These are phyloP conservation scores for Mionectes macconnelli DNA, from an alignment of 2,113 vertebrate species.

Conservation along the genomic window DNA sequence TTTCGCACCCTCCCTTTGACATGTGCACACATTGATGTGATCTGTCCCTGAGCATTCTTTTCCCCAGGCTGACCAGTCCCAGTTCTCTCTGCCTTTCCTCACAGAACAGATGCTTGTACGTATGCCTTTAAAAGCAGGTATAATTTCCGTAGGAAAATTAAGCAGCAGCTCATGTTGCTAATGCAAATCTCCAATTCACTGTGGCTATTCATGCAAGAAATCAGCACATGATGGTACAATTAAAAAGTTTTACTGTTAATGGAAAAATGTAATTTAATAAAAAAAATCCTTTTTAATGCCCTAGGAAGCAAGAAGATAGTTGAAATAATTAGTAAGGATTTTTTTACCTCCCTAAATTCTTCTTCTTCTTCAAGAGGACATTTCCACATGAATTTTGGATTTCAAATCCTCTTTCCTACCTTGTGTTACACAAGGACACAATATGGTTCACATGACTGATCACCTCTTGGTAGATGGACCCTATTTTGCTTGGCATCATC, in stretches of 20 bases:
- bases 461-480: background rate
- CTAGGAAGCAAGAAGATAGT: background rate
- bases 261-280: background rate
- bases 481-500: background rate
- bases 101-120: fast-evolving
- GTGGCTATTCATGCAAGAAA: constrained; percentile 4
- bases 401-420: background rate
- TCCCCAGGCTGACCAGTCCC: background rate
- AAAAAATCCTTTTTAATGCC: background rate
- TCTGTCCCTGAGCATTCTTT: background rate
- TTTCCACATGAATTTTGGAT: background rate
- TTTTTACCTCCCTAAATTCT: background rate
- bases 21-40: background rate
- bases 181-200: background rate
- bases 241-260: background rate
- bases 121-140: background rate
- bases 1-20: background rate
- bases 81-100: background rate
- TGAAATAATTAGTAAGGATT: background rate
- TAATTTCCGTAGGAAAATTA: background rate
- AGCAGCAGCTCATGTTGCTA: background rate
- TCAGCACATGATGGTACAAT: constrained; percentile 2
- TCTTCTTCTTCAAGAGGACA: background rate
- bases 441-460: background rate
- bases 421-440: background rate